These are phyloP conservation scores for Cephus spinipes DNA, from an alignment of 2,888 invertebrate genomes.

Conservation along the genomic window DNA sequence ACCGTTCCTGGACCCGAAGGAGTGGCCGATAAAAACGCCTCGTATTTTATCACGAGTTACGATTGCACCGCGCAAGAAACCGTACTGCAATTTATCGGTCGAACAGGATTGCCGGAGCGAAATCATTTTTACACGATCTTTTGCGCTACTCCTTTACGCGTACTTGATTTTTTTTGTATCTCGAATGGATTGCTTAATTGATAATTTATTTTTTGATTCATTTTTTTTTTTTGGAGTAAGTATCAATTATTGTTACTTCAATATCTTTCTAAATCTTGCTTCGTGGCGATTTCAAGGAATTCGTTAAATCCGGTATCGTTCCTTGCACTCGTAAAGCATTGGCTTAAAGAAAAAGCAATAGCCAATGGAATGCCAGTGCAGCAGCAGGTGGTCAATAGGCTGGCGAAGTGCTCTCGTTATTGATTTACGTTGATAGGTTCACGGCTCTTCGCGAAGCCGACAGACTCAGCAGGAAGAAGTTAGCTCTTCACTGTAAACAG, in stretches of 20 bases:
- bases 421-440: constrained; percentile 62
- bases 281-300: neutral
- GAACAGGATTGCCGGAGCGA: constrained; percentile 49
- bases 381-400: constrained; percentile 58
- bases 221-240: no score
- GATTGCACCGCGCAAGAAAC: constrained; percentile 54
- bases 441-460: constrained; percentile 26
- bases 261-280: no score
- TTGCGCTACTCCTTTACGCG: constrained; percentile 41
- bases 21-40: constrained; percentile 31
- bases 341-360: constrained; percentile 34
- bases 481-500: constrained; percentile 41
- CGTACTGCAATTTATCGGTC: constrained; percentile 52
- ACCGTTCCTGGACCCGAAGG: neutral
- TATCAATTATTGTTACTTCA: no score
- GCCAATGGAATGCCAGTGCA: constrained; percentile 44
- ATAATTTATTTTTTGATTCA: no score
- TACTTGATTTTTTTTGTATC: neutral
- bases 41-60: constrained; percentile 59
- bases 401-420: constrained; percentile 59
- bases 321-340: neutral
- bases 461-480: constrained; percentile 8
- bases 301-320: neutral
- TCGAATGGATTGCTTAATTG: neutral
- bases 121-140: constrained; percentile 55